Percentiles rank a stretch among this genome's conserved stretches.
Evolutionary conservation across 2,888 invertebrate genomes (phyloP).

Genomic region (Theodoxus fluviatilis): DNA sequence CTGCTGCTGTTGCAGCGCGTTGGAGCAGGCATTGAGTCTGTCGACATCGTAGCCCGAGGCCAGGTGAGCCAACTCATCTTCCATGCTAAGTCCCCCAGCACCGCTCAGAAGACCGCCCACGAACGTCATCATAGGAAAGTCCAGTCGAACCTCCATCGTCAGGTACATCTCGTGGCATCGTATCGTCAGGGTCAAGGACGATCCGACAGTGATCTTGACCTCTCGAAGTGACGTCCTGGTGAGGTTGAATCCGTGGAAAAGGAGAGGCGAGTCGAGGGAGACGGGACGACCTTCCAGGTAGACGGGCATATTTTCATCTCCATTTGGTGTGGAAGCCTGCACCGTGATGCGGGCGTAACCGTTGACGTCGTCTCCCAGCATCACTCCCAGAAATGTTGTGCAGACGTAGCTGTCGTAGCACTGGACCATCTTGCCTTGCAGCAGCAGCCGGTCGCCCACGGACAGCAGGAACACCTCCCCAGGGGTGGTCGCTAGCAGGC

Average conservation of each 20-base stretch:
- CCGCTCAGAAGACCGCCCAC: conserved; percentile 42
- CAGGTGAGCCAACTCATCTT: conserved; percentile 32
- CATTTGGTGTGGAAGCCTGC: conserved; percentile 29
- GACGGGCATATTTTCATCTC: conserved; percentile 32
- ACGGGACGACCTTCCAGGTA: conserved; percentile 34
- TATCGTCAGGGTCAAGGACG: conserved; percentile 32
- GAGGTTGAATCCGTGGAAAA: conserved; percentile 39
- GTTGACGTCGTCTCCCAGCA: conserved; percentile 37
- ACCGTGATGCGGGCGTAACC: conserved; percentile 41
- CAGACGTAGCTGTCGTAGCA: conserved; percentile 47
- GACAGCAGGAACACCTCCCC: conserved; percentile 41
- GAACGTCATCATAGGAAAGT: conserved; percentile 21
- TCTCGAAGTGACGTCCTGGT: conserved; percentile 33
- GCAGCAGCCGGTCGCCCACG: conserved; percentile 35
- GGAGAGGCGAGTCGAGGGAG: conserved; percentile 36
- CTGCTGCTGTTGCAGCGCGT: too few species aligned
- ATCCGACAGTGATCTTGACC: conserved; percentile 33
- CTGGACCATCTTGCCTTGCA: conserved; percentile 44
- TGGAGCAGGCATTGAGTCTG: too few species aligned
- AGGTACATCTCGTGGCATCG: conserved; percentile 38
- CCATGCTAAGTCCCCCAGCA: conserved; percentile 21
- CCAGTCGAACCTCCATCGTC: conserved; percentile 30
- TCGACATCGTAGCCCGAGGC: conserved; percentile 26
- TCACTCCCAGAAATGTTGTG: conserved; percentile 37
- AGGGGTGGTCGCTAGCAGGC: conserved; percentile 33